phyloP scores from a whole-genome alignment of 2,113 vertebrate species.

The Catagonus wagneri region DNA sequence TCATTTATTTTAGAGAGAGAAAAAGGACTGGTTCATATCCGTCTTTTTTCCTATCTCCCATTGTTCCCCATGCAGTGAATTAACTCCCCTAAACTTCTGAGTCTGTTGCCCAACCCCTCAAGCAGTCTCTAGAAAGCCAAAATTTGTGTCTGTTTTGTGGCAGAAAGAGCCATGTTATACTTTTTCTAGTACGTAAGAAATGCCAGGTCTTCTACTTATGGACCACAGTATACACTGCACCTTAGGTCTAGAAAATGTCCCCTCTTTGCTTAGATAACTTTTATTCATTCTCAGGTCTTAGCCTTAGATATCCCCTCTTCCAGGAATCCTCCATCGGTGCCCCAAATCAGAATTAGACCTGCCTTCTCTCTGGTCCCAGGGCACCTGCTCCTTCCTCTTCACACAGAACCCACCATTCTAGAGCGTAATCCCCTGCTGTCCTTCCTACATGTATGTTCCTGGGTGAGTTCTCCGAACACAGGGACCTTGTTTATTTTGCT shows the following conservation, averaged over 20 bases:
- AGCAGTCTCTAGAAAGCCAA: not conserved
- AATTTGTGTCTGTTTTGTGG: not conserved
- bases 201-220: not conserved
- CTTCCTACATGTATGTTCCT: not conserved
- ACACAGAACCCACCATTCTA: not conserved
- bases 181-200: not conserved
- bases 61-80: not conserved
- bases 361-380: not conserved
- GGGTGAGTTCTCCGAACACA: not conserved
- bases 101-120: not conserved
- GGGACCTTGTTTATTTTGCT: not conserved
- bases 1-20: not conserved
- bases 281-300: not conserved
- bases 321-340: not conserved
- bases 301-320: not conserved
- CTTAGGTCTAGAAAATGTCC: not conserved
- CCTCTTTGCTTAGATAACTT: not conserved
- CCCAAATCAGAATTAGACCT: not conserved
- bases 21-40: not conserved
- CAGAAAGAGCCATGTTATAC: not conserved
- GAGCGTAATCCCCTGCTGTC: not conserved
- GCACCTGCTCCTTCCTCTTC: not conserved
- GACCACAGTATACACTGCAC: not conserved
- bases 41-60: not conserved
- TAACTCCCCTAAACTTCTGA: not conserved